A percentile compares a stretch with the other conserved stretches of the same genome.
Evolutionary conservation across 2,113 vertebrate species (phyloP).

Genomic region (Amblyornis subalaris): DNA sequence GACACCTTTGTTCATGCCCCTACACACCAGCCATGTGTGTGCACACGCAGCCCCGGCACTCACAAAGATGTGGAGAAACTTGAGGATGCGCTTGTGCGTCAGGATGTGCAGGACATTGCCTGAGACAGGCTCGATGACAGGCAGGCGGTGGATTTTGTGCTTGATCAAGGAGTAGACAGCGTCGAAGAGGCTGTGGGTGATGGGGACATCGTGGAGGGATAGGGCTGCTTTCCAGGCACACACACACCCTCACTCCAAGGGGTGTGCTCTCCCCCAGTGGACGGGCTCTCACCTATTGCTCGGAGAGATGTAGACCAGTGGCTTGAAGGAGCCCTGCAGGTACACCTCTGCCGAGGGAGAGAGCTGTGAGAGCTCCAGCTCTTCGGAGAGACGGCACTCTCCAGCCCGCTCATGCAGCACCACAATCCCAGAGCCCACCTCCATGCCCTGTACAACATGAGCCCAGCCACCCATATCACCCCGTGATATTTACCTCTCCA

Average conservation of each 20-base stretch:
- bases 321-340: slow-evolving; percentile 82
- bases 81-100: slow-evolving; percentile 94
- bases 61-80: slow-evolving; percentile 93
- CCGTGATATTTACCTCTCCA: slow-evolving; percentile 84
- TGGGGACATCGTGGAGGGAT: rapidly evolving
- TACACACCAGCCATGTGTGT: background rate
- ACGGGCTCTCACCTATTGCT: slow-evolving; percentile 78
- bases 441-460: background rate
- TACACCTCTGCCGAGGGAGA: slow-evolving; percentile 80
- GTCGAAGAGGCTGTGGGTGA: slow-evolving; percentile 83
- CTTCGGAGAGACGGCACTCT: too few species aligned
- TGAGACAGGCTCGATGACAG: slow-evolving; percentile 88
- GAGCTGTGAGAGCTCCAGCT: background rate
- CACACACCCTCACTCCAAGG: too few species aligned
- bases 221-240: background rate
- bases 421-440: background rate
- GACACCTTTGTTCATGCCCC: background rate
- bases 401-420: background rate
- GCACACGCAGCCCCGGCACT: background rate
- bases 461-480: background rate
- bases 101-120: slow-evolving; percentile 92
- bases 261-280: background rate
- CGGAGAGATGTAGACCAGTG: slow-evolving; percentile 86
- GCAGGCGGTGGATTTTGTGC: slow-evolving; percentile 94
- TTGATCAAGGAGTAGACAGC: slow-evolving; percentile 91